Evolutionary conservation across 1,140 invertebrate species (phyloP).

Genomic region (Notospermus geniculatus): DNA sequence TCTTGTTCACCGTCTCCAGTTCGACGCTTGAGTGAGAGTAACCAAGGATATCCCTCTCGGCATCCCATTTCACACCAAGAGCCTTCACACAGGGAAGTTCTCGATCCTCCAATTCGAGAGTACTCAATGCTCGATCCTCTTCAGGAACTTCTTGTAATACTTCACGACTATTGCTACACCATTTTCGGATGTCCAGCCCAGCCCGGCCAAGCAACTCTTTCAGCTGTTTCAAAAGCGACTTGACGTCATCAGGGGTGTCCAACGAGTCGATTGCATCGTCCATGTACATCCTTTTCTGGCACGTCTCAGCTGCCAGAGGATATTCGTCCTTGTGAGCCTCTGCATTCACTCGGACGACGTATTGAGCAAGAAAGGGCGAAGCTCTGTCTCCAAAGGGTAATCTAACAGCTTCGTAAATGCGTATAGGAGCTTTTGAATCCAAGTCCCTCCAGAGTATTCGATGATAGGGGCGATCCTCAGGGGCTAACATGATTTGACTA

Average conservation of each 20-base stretch:
- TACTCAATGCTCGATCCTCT: too few relatives aligned
- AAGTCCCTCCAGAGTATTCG: constrained; percentile 14
- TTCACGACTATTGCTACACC: too few relatives aligned
- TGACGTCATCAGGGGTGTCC: too few relatives aligned
- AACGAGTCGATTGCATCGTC: too few relatives aligned
- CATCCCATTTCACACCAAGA: too few relatives aligned
- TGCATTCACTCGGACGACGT: constrained; percentile 8
- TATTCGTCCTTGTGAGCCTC: background rate
- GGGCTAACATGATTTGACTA: constrained; percentile 5
- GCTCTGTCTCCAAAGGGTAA: constrained; percentile 16
- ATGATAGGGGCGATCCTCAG: constrained; percentile 8
- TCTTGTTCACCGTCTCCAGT: background rate
- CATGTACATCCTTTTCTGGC: background rate
- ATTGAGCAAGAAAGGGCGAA: constrained; percentile 18
- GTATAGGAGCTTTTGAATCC: background rate
- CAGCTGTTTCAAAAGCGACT: too few relatives aligned
- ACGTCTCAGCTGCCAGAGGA: background rate
- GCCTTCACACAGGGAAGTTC: too few relatives aligned
- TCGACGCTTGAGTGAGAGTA: background rate
- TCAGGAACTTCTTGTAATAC: too few relatives aligned
- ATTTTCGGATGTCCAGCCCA: too few relatives aligned
- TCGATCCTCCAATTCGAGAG: too few relatives aligned
- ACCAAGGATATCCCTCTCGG: constrained; percentile 17
- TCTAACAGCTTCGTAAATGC: constrained; percentile 15
- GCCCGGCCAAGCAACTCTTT: too few relatives aligned